phyloP scores from a whole-genome alignment of 2,888 invertebrate species.

The Rhyacophila evoluta region DNA sequence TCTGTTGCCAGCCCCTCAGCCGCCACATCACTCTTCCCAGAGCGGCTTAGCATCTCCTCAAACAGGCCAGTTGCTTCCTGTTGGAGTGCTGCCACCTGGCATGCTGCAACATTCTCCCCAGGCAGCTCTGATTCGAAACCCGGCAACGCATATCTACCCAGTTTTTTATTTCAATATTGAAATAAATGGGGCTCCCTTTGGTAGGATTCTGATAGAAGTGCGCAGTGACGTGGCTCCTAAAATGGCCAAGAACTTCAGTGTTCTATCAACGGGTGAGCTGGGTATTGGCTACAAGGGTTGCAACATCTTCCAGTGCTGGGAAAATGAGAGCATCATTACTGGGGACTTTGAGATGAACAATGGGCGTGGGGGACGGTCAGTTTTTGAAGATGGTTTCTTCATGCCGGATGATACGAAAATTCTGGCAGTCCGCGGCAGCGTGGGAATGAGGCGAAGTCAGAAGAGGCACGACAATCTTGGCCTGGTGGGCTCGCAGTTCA shows the following conservation, averaged over 20 bases:
- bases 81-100: conserved; percentile 54
- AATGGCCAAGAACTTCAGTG: conserved; percentile 84
- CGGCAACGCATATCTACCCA: conserved; percentile 72
- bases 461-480: conserved; percentile 83
- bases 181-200: conserved; percentile 77
- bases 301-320: conserved; percentile 86
- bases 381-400: conserved; percentile 82
- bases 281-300: conserved; percentile 85
- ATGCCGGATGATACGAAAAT: conserved; percentile 86
- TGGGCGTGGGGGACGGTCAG: conserved; percentile 82
- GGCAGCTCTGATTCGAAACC: conserved; percentile 66
- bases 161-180: conserved; percentile 83
- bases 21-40: conserved; percentile 32
- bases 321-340: conserved; percentile 83
- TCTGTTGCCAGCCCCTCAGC: conserved; percentile 56
- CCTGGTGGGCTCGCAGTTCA: conserved; percentile 87
- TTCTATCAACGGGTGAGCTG: conserved; percentile 78
- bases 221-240: conserved; percentile 83
- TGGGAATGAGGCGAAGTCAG: conserved; percentile 85
- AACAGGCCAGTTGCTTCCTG: conserved; percentile 55
- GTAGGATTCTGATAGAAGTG: conserved; percentile 82
- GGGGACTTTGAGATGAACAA: conserved; percentile 86
- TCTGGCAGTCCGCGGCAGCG: conserved; percentile 80
- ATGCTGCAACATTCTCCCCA: conserved; percentile 63
- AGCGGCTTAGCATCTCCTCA: conserved; percentile 42